These are phyloP conservation scores for Tichodroma muraria DNA, from an alignment of 2,113 vertebrate genomes.

Conservation along the genomic window DNA sequence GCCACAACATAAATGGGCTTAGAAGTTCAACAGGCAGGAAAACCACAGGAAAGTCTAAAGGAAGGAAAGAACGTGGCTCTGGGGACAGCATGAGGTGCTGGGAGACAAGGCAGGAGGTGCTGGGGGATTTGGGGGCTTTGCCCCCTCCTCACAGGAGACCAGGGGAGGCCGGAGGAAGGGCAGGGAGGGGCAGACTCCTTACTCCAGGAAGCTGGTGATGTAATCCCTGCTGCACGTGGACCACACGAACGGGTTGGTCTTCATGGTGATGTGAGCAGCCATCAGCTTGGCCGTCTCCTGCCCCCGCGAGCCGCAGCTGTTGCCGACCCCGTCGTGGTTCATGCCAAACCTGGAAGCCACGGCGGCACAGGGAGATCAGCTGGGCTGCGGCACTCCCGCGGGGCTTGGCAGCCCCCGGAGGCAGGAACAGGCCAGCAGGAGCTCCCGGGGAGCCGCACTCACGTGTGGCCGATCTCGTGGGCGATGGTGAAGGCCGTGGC, in stretches of 20 bases:
- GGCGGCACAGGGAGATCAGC: neutral
- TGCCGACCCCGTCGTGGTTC: constrained; percentile 97
- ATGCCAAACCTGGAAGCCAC: constrained; percentile 86
- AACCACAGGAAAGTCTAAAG: neutral
- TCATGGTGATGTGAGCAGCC: constrained; percentile 99
- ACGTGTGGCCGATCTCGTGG: constrained; percentile 99
- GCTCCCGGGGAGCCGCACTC: constrained; percentile 38
- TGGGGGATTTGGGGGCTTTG: neutral
- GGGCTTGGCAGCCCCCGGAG: neutral
- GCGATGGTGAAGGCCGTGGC: constrained; percentile 98
- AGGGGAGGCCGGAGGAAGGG: neutral
- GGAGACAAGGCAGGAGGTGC: neutral
- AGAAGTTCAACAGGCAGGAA: neutral
- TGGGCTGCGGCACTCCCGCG: fast-evolving
- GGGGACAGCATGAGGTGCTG: neutral
- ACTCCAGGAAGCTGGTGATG: constrained; percentile 98
- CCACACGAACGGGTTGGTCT: constrained; percentile 98
- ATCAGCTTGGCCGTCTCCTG: constrained; percentile 97
- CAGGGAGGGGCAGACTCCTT: constrained; percentile 53
- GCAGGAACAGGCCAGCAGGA: neutral
- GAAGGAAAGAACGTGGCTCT: neutral
- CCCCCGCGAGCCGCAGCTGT: constrained; percentile 88
- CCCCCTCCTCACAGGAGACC: neutral
- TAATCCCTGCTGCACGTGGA: constrained; percentile 96
- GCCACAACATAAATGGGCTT: neutral